Percentiles rank a stretch among this genome's conserved stretches.
These are phyloP conservation scores for Nemapogon koenigi DNA, from an alignment of 2,888 invertebrate genomes.

Conservation along the genomic window DNA sequence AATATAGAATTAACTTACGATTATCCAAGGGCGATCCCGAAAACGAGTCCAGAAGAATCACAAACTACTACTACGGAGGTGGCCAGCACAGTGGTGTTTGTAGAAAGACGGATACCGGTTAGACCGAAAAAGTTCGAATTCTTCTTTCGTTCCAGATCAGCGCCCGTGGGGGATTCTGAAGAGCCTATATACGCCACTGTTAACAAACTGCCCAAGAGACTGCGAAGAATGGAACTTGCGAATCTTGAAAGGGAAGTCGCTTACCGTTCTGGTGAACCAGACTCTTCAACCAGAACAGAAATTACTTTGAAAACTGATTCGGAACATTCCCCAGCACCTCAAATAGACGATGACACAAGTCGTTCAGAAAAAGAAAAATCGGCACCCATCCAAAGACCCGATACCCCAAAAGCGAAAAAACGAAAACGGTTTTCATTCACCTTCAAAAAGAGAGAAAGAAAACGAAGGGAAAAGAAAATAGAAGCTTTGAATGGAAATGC, in stretches of 20 bases:
- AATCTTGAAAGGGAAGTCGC: constrained; percentile 57
- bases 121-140: constrained; percentile 55
- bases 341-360: constrained; percentile 53
- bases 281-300: constrained; percentile 49
- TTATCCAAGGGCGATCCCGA: constrained; percentile 47
- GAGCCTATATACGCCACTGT: constrained; percentile 61
- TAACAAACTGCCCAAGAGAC: constrained; percentile 56
- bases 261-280: constrained; percentile 44
- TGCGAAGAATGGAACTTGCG: constrained; percentile 50
- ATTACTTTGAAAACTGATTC: constrained; percentile 49
- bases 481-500: constrained; percentile 32
- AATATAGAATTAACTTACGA: constrained; percentile 59
- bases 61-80: constrained; percentile 53
- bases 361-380: constrained; percentile 53
- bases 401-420: constrained; percentile 53
- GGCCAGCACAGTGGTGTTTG: constrained; percentile 57
- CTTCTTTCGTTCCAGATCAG: constrained; percentile 57
- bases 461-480: constrained; percentile 50
- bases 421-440: constrained; percentile 53
- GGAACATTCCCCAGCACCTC: constrained; percentile 38
- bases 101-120: constrained; percentile 52
- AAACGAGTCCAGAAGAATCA: constrained; percentile 31
- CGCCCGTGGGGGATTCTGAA: constrained; percentile 54
- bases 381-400: constrained; percentile 39
- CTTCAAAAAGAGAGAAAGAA: constrained; percentile 53